A percentile compares a stretch with the other conserved stretches of the same genome.
These are phyloP conservation scores for Oscheius sp. DNA, from an alignment of 2,888 invertebrate species.

Conservation along the genomic window DNA sequence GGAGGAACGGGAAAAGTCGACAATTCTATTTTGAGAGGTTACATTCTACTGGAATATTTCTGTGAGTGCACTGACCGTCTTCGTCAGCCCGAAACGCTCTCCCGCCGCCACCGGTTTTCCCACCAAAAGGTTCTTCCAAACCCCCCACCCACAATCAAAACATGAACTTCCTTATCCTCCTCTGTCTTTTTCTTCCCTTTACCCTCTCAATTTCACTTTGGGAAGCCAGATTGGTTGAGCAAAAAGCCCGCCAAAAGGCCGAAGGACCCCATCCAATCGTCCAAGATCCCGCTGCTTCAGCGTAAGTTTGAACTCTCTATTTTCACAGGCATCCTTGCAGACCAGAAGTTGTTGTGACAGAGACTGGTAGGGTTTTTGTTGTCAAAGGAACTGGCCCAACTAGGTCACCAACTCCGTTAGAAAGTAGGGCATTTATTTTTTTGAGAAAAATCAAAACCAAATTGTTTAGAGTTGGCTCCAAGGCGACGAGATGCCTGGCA, in stretches of 20 bases:
- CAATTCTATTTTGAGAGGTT: neutral
- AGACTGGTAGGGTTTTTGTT: slow-evolving; percentile 6
- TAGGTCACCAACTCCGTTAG: neutral
- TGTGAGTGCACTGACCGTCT: neutral
- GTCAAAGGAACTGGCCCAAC: neutral
- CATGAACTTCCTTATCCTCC: neutral
- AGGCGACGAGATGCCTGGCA: neutral
- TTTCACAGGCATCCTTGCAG: neutral
- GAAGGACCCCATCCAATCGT: slow-evolving; percentile 7
- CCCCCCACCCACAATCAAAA: no score
- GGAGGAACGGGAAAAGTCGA: neutral
- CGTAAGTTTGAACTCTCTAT: neutral
- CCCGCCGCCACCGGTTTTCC: neutral
- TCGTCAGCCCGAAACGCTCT: no score
- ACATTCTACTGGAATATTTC: no score
- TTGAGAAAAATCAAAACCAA: neutral
- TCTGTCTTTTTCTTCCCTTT: no score
- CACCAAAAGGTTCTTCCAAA: no score
- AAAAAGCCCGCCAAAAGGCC: neutral
- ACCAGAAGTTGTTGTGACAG: neutral
- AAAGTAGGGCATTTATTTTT: neutral
- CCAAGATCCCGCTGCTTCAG: neutral
- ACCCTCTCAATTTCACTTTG: neutral
- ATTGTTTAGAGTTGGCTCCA: slow-evolving; percentile 1
- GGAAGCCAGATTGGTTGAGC: slow-evolving; percentile 12